Base-by-base conservation (phyloP, 2,888 invertebrate species). In the Dicyrtomina minuta region DNA sequence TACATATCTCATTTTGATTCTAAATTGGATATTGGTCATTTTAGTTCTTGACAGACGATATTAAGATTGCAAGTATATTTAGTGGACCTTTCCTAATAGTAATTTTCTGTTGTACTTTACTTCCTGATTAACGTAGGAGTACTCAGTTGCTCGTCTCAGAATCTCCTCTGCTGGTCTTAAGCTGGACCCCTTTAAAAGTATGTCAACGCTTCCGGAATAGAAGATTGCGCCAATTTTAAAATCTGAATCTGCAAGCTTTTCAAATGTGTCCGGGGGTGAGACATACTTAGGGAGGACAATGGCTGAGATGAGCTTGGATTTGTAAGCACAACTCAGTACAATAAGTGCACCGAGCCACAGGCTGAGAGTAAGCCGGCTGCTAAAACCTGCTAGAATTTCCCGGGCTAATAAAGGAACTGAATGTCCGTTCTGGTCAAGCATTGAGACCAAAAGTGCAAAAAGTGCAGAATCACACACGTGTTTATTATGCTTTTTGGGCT, bases 321-420 rank as follows among this genome's bases (percentile, higher is more conserved):
- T 55, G 55, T 55, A 55, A 24, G 55, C 55, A 24, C 55, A 55
- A 55, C n/a, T 26, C 6, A 55, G 6, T 24, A 55, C 55, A 24
- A 55, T 55, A 12, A 55, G 17, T n/a, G n/a, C n/a, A n/a, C n/a
- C n/a, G n/a, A n/a, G n/a, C n/a, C n/a, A n/a, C n/a, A n/a, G n/a
- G n/a, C n/a, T n/a, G n/a, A n/a, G n/a, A n/a, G n/a, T n/a, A n/a
- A n/a, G n/a, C n/a, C 6, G 5, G 53, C 53, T 22, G 22, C 13
- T 22, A 5, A 53, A 20, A n/a, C n/a, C 24, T 53, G 5, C 4
- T 4, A 24, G 20, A 10, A 4, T 4, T 6, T 8, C 53, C 3
- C 24, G 17, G 6, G 10, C 4, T 15, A 22, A 5, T 2, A 53
- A 22, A 53, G 2, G 4, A 22, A 2, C 10, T 6, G 20, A 10